These are phyloP conservation scores for Plecotus auritus DNA, from an alignment of 2,113 vertebrate genomes.

Conservation along the genomic window DNA sequence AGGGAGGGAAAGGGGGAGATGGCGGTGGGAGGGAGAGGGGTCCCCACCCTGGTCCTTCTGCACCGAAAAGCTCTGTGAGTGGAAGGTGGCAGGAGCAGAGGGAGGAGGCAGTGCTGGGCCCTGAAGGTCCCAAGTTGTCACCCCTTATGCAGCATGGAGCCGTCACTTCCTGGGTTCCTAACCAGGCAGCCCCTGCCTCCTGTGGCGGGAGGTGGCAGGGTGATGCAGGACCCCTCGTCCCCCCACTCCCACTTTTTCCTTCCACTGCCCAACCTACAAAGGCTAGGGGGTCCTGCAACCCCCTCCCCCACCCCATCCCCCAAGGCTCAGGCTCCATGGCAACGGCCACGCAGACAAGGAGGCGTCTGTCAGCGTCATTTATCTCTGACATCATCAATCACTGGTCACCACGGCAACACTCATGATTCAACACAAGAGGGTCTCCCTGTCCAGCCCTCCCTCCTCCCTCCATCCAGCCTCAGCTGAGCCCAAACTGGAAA, in stretches of 20 bases:
- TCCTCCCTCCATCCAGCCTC: constrained; percentile 10
- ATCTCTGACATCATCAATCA: constrained; percentile 88
- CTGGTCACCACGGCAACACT: constrained; percentile 76
- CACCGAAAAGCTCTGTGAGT: background rate
- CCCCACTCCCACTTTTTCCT: background rate
- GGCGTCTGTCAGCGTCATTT: constrained; percentile 81
- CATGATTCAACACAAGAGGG: constrained; percentile 76
- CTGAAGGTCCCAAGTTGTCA: background rate
- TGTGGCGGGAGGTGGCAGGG: background rate
- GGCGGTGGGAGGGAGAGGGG: background rate
- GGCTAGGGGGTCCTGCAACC: constrained; percentile 47
- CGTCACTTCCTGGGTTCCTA: background rate
- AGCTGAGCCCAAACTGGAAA: constrained; percentile 59
- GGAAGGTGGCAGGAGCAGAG: constrained; percentile 11
- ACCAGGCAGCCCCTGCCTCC: background rate
- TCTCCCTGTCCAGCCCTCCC: constrained; percentile 56
- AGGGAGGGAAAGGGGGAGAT: constrained; percentile 37
- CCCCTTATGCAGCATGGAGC: background rate
- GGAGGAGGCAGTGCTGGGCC: background rate
- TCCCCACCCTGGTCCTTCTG: constrained; percentile 58
- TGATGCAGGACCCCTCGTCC: background rate
- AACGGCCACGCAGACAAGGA: constrained; percentile 81
- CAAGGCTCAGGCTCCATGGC: constrained; percentile 79
- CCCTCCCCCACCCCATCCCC: constrained; percentile 65
- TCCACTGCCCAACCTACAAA: constrained; percentile 53